Conservation (phyloP, 2,113 vertebrate species). For the Nycticebus coucang region DNA sequence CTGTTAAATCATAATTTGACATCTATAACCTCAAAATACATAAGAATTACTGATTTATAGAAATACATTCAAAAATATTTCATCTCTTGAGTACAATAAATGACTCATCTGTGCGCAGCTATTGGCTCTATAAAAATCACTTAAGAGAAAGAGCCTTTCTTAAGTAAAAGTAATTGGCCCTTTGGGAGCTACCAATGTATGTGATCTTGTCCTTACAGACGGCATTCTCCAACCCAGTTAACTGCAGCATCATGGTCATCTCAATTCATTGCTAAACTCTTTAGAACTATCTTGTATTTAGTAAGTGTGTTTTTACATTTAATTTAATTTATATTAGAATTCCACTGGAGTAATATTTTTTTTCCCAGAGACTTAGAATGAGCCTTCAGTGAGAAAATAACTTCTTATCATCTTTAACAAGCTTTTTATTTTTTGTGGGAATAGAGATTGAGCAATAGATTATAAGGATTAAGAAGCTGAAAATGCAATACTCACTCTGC, state of each 20-base stretch:
- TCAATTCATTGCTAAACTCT: not conserved
- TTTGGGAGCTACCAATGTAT: not conserved
- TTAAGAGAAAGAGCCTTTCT: constrained; percentile 30
- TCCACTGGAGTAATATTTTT: constrained; percentile 27
- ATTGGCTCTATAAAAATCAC: not conserved
- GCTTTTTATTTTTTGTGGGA: constrained; percentile 72
- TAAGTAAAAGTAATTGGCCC: constrained; percentile 48
- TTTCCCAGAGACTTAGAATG: constrained; percentile 51
- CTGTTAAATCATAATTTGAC: not conserved
- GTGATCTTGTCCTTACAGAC: not conserved
- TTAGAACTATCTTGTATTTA: not conserved
- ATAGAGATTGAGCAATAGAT: constrained; percentile 60
- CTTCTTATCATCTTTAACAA: constrained; percentile 70
- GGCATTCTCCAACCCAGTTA: not conserved
- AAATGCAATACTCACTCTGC: not conserved
- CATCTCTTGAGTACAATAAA: not conserved
- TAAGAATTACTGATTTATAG: not conserved
- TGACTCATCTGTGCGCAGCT: not conserved
- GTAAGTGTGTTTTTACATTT: constrained; percentile 62
- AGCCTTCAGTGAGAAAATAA: constrained; percentile 55
- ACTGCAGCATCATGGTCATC: not conserved
- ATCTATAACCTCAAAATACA: not conserved
- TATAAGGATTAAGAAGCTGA: constrained; percentile 52
- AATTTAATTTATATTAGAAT: constrained; percentile 65
- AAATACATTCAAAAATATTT: not conserved